Base-by-base conservation (phyloP, 2,888 invertebrate species). In the Ctenicera cuprea region DNA sequence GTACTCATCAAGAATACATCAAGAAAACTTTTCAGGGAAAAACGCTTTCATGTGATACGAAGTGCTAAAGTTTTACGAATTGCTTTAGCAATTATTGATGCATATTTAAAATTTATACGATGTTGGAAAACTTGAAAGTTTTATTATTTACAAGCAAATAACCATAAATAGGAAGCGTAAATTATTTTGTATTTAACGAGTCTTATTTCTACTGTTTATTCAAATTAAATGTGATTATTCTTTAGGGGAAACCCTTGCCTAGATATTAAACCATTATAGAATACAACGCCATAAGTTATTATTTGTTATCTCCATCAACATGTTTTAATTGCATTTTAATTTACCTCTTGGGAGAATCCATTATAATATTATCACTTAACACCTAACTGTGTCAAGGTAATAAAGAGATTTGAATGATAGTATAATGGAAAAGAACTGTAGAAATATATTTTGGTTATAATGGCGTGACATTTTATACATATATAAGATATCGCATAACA, bases 1-100 rank as follows among this genome's bases (percentile, higher is more conserved):
- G 22, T 11, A 5, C 38, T 38, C 61, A 61, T 61, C 61, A 61
- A 38, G 61, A 61, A 61, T 38, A 37, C 61, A 61, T 61, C 33
- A 61, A 18, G n/a, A 16, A 9, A 54, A 2, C 3, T 26, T 54
- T 14, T 3, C 14, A 9, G 8, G 30, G 9, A 54, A 54, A 54
- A 30, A 30, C 22, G 52, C 12, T 7, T 0, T 12, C 16, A 14
- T 14, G 14, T n/a, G 3, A 9, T 3, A 48, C 9, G 33, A 33
- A 33, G 33, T 33, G 33, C 33, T 33, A 33, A 33, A 33, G 33
- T 33, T 33, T 33, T 8, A 9, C 9, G 33, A 33, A 33, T 33
- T 9, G 33, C 33, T 33, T 33, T 33, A 8, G 33, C 7, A 33
- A 33, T 33, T 33, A 33, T 9, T 33, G 9, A 33, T 33, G 33